These are phyloP conservation scores for Ametastegia equiseti DNA, from an alignment of 2,888 invertebrate genomes.

Conservation along the genomic window DNA sequence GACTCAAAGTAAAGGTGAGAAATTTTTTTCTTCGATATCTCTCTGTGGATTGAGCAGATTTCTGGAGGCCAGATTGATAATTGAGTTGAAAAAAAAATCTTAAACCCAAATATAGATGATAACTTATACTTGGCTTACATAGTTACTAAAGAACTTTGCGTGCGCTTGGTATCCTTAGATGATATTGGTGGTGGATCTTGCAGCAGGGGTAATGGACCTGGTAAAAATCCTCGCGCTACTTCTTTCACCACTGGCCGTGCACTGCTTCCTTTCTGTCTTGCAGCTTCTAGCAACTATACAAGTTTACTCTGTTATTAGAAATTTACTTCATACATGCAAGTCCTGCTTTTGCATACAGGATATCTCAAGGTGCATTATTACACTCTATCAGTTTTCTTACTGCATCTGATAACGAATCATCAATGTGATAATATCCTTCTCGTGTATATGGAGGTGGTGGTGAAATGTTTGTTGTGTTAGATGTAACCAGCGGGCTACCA, in stretches of 20 bases:
- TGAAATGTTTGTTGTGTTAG: slow-evolving; percentile 48
- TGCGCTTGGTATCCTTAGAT: slow-evolving; percentile 59
- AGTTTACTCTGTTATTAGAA: background rate
- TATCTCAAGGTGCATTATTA: background rate
- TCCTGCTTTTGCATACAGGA: background rate
- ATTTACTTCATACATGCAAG: background rate
- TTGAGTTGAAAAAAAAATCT: background rate
- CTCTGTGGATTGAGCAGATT: background rate
- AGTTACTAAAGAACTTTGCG: slow-evolving; percentile 78
- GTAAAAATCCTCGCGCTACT: slow-evolving; percentile 42
- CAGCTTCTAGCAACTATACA: slow-evolving; percentile 52
- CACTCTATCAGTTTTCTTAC: slow-evolving; percentile 55
- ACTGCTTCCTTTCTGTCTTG: slow-evolving; percentile 51
- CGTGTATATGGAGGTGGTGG: slow-evolving; percentile 53
- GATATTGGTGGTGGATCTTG: slow-evolving; percentile 29
- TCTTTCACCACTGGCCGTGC: slow-evolving; percentile 43
- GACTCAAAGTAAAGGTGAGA: background rate
- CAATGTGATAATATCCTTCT: slow-evolving; percentile 62
- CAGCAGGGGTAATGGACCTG: slow-evolving; percentile 22
- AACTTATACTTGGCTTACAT: slow-evolving; percentile 75
- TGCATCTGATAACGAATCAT: slow-evolving; percentile 57
- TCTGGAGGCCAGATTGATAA: background rate
- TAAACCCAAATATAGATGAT: background rate
- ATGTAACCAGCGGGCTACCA: slow-evolving; percentile 53
- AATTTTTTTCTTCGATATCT: background rate